Conservation (phyloP, 2,888 invertebrate species). For the Hirtodrosophila alboralis region DNA sequence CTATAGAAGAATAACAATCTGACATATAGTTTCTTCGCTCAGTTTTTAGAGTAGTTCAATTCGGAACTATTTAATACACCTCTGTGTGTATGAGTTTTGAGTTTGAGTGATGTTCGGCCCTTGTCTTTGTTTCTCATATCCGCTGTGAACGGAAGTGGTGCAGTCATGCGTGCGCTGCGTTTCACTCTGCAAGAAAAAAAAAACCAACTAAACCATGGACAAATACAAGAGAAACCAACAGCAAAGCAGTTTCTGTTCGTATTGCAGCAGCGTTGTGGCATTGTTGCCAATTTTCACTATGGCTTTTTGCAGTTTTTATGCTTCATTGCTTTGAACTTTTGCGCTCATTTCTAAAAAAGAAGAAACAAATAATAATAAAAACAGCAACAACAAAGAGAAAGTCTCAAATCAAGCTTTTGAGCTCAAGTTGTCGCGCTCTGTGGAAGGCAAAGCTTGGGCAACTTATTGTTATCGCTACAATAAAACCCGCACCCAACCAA, state of each 20-base stretch:
- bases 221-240: slow-evolving; percentile 18
- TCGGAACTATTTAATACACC: too few species aligned
- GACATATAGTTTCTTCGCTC: too few species aligned
- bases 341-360: slow-evolving; percentile 58
- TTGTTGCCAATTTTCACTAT: slow-evolving; percentile 64
- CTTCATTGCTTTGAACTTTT: slow-evolving; percentile 78
- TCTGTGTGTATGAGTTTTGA: too few species aligned
- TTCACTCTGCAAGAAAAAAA: slow-evolving; percentile 55
- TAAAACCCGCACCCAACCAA: slow-evolving; percentile 40
- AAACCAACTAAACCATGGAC: slow-evolving; percentile 38
- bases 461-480: slow-evolving; percentile 50
- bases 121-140: slow-evolving; percentile 65
- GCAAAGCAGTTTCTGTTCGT: not conserved
- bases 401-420: slow-evolving; percentile 60
- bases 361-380: slow-evolving; percentile 11
- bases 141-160: slow-evolving; percentile 77
- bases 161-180: slow-evolving; percentile 71
- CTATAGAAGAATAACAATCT: too few species aligned
- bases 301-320: slow-evolving; percentile 58
- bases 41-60: too few species aligned
- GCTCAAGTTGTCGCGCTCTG: slow-evolving; percentile 19
- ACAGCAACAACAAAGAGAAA: slow-evolving; percentile 71
- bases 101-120: slow-evolving; percentile 11
- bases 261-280: slow-evolving; percentile 23
- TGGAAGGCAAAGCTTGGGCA: slow-evolving; percentile 24